These are phyloP conservation scores for Eurytemora carolleeae DNA, from an alignment of 1,140 invertebrate species.

Conservation along the genomic window DNA sequence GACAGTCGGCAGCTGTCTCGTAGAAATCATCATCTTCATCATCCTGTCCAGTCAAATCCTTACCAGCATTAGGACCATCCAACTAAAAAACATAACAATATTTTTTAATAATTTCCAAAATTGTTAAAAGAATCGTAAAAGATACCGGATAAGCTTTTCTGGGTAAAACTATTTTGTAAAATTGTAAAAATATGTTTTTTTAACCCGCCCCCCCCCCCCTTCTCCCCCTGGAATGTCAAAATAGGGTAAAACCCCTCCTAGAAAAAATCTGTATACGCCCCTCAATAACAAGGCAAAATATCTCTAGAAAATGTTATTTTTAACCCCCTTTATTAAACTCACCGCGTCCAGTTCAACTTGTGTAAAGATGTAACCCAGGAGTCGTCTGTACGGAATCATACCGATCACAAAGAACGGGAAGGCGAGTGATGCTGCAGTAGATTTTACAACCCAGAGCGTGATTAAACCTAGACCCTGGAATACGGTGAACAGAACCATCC, in stretches of 20 bases:
- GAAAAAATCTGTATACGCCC: neutral
- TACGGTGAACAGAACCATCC: slow-evolving; percentile 75
- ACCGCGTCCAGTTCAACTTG: slow-evolving; percentile 56
- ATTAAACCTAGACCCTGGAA: slow-evolving; percentile 58
- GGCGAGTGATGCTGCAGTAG: slow-evolving; percentile 57
- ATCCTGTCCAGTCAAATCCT: slow-evolving; percentile 34
- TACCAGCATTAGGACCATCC: slow-evolving; percentile 49
- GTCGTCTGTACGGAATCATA: slow-evolving; percentile 62
- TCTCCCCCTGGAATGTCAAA: neutral
- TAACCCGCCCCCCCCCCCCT: neutral
- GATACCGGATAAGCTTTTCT: neutral
- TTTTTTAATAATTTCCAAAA: neutral
- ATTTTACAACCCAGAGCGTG: slow-evolving; percentile 66
- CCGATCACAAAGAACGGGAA: slow-evolving; percentile 79
- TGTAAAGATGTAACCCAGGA: slow-evolving; percentile 53
- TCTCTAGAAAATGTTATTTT: neutral
- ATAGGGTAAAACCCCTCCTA: slow-evolving; percentile 24
- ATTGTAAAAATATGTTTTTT: neutral
- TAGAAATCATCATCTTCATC: slow-evolving; percentile 82
- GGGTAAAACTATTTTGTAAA: neutral
- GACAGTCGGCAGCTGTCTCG: slow-evolving; percentile 21
- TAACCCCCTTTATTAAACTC: no score
- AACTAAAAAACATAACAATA: slow-evolving; percentile 33
- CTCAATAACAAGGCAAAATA: neutral
- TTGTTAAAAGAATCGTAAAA: no score